Evolutionary conservation across 2,113 vertebrate species (phyloP), one percentile per base, ranked within the genome.

Genomic region (Amphilophus citrinellus): DNA sequence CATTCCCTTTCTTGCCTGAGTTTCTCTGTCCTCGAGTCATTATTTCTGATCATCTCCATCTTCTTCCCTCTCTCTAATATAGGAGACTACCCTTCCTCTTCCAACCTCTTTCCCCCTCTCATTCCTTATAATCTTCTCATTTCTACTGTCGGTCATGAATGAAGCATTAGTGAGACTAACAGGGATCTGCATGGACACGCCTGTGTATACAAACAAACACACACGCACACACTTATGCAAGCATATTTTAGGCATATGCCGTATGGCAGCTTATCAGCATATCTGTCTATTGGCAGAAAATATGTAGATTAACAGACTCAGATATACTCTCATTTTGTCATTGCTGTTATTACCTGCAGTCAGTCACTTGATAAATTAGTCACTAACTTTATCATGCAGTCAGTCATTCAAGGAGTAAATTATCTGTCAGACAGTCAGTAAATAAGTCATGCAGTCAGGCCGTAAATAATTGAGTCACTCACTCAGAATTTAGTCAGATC

Each of bases 401-500:
- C 83, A 85, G 61, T 88, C 86, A 87, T 61, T 89, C 79, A 82
- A 5, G 37, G 71, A 84, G 81, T 82, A 89, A 89, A 91, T 91
- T 86, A 84, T 89, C 79, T 39, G 83, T 62, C 87, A 81, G 42
- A 81, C 79, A 27, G 79, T 78, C 80, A 50, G 73, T 93, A 86
- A 92, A 88, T 92, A 79, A 85, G 82, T 79, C 82, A 86, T 61
- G 66, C 84, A 73, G 65, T 75, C 63, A 78, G 47, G 84, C 85
- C 27, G 87, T 91, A 73, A 93, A 93, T 90, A 85, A 87, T 90
- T 92, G 59, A 88, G 61, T 88, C 86, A 56, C 53, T 91, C 79
- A 56, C 86, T 84, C 76, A 47, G 63, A 85, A 92, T 91, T 89
- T 39, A 84, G 84, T 85, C 53, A 15, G 75, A 88, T 89, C 86